phyloP scores from a whole-genome alignment of 2,888 invertebrate genomes.

The Neelides folsomi region DNA sequence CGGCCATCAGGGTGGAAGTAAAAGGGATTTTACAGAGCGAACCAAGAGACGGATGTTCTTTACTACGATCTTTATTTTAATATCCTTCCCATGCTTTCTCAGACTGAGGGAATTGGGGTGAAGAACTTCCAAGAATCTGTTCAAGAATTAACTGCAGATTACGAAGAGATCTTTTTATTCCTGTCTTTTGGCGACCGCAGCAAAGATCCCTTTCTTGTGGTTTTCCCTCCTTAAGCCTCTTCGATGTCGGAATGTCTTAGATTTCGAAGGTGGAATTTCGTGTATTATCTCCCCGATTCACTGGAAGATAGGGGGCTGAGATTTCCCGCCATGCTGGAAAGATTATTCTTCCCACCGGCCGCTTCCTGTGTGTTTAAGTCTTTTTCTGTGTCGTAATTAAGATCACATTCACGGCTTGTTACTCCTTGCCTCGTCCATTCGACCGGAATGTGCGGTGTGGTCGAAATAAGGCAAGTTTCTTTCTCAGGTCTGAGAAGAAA shows the following conservation, averaged over 20 bases:
- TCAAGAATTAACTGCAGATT: background rate
- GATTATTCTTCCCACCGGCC: background rate
- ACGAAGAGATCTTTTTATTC: too few species aligned
- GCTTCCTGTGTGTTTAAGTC: slow-evolving; percentile 10
- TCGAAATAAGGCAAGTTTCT: too few species aligned
- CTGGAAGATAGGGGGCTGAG: background rate
- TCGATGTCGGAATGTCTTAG: background rate
- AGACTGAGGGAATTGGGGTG: background rate
- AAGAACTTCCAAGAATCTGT: background rate
- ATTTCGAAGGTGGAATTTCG: background rate
- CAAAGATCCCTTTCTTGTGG: too few species aligned
- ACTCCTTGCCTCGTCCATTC: slow-evolving; percentile 4
- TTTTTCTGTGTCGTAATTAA: slow-evolving; percentile 16
- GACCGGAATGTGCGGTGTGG: background rate
- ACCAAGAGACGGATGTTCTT: background rate
- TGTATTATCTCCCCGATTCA: background rate
- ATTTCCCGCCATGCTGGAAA: background rate
- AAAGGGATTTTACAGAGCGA: background rate
- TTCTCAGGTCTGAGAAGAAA: too few species aligned
- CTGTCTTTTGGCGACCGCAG: too few species aligned
- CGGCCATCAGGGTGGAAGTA: too few species aligned
- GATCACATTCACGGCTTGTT: slow-evolving; percentile 15
- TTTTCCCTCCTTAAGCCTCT: too few species aligned
- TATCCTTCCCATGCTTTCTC: slow-evolving; percentile 1
- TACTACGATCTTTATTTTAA: background rate